A percentile compares a stretch with the other conserved stretches of the same genome.
phyloP scores from a whole-genome alignment of 2,113 vertebrate genomes.

The Ictalurus punctatus region DNA sequence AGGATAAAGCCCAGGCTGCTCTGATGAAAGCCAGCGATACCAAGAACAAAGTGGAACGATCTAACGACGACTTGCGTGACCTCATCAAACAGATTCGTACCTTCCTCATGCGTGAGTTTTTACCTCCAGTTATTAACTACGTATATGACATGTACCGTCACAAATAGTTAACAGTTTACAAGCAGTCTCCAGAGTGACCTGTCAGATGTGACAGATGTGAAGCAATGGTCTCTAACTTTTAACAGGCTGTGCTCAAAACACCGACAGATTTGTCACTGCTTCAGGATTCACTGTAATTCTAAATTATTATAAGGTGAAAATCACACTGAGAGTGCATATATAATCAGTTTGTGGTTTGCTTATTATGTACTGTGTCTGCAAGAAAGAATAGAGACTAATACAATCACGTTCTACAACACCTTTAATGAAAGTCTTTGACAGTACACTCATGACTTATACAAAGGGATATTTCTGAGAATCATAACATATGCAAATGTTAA shows the following conservation, averaged over 20 bases:
- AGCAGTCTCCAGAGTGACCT: background rate
- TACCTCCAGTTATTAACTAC: background rate
- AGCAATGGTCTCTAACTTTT: background rate
- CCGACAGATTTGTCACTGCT: background rate
- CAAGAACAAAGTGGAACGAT: slow-evolving; percentile 84
- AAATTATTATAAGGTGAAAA: background rate
- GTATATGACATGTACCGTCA: background rate
- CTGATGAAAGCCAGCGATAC: slow-evolving; percentile 87
- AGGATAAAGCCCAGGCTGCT: slow-evolving; percentile 81
- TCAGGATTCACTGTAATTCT: background rate
- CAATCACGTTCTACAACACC: background rate
- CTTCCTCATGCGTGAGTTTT: slow-evolving; percentile 88
- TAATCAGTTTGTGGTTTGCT: background rate
- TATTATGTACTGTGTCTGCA: background rate
- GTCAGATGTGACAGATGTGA: background rate
- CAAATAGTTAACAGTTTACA: background rate
- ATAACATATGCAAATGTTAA: background rate
- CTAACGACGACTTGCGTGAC: slow-evolving; percentile 90
- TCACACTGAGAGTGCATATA: background rate
- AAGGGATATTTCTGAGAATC: background rate
- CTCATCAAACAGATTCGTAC: slow-evolving; percentile 92
- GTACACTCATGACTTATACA: background rate
- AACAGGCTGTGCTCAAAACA: background rate
- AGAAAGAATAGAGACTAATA: background rate
- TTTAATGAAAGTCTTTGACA: background rate